Percentiles rank a stretch among this genome's conserved stretches.
Evolutionary conservation across 1,140 invertebrate species (phyloP).

Genomic region (Hormaphis cornu): DNA sequence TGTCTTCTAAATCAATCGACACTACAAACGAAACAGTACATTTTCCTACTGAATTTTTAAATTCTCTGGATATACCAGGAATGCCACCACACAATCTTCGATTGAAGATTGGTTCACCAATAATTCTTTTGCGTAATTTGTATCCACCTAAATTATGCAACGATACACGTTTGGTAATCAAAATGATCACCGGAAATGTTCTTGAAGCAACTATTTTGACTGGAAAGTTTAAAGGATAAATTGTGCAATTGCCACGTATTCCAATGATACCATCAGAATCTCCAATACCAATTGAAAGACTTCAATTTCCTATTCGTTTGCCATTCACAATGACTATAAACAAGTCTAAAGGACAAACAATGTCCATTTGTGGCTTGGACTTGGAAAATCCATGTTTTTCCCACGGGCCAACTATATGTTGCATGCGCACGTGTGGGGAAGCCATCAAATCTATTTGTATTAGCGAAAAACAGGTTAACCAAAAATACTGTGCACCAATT

Average conservation of each 20-base stretch:
- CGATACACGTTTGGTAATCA: neutral
- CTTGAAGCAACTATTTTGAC: neutral
- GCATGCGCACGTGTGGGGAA: neutral
- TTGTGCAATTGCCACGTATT: conserved; percentile 28
- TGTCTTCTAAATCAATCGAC: neutral
- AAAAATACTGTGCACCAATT: too few relatives aligned
- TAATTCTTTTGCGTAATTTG: neutral
- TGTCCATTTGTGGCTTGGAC: too few relatives aligned
- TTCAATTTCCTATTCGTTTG: conserved; percentile 41
- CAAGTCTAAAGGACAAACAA: conserved; percentile 47
- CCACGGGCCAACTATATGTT: conserved; percentile 22
- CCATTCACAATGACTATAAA: too few relatives aligned
- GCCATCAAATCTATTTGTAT: neutral
- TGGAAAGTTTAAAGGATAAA: neutral
- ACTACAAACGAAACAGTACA: neutral
- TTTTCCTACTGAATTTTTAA: conserved; percentile 17
- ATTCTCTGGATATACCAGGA: conserved; percentile 3
- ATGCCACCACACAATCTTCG: too few relatives aligned
- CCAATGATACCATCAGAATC: conserved; percentile 40
- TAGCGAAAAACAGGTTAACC: too few relatives aligned
- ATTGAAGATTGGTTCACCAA: neutral
- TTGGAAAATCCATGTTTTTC: conserved; percentile 3
- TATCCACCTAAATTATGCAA: conserved; percentile 38
- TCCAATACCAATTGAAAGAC: conserved; percentile 43
- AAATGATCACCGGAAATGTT: conserved; percentile 12